Evolutionary conservation across 2,797 vertebrate species (phyloP), one percentile per base, ranked within the genome.

Genomic region (Alcedo atthis): DNA sequence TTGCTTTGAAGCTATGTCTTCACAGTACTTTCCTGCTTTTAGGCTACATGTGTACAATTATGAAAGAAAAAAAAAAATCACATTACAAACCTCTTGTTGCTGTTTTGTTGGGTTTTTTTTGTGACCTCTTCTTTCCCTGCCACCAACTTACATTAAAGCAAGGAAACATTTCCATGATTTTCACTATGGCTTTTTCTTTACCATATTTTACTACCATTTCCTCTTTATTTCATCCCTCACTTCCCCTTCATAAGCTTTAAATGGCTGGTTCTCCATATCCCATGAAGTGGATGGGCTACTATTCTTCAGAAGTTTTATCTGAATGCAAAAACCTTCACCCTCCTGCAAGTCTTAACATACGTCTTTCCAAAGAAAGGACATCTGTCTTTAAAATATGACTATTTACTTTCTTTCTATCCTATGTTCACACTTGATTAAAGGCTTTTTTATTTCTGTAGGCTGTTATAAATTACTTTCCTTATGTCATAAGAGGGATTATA

Each of bases 241-340:
- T 1, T 78, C 10, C 5, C 4, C 18, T 84, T 62, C 26, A 30
- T 28, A 25, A 71, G 6, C 16, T 81, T 71, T 63, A 59, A 81
- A 43, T 30, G 15, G 8, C 12, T 71, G 33, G 15, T 68, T 5
- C 3, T 17, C 10, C 14, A n/a, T 67, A 70, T 13, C 2, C 16
- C 1, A 9, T 42, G 37, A 67, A 49, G 33, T 1, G 1, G 9
- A 4, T 35, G 17, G 9, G 19, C 33, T 24, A 40, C 17, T 4
- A 37, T 49, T 87, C 20, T 30, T 58, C 46, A 54, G 5, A 37
- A 8, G 1, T n/a, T 19, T 68, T 48, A 73, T 12, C 15, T 57
- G 25, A 67, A 59, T 55, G 16, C 12, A 78, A 46, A 78, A 54
- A 40, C 2, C 6, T 7, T 12, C 22, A 64, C 3, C 2, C 5